Evolutionary conservation across 1,140 invertebrate species (phyloP).

Genomic region (Caerostris darwini): DNA sequence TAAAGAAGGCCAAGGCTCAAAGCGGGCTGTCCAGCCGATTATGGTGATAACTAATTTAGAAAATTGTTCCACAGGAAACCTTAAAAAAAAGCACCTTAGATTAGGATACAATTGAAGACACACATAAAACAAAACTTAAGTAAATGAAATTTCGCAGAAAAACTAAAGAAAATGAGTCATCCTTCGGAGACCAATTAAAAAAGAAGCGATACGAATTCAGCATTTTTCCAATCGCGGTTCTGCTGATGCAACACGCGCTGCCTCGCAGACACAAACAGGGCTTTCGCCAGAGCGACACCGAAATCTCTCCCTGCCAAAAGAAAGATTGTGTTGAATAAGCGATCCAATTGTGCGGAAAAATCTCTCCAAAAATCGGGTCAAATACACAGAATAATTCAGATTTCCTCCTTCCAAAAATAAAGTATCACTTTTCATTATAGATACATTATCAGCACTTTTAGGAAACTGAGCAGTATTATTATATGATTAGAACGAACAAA

Average conservation of each 20-base stretch:
- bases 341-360: conserved; percentile 20
- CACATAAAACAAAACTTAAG: no score
- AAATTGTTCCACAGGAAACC: no score
- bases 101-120: no score
- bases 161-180: neutral
- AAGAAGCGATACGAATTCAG: neutral
- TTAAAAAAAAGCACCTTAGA: no score
- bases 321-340: conserved; percentile 54
- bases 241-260: neutral
- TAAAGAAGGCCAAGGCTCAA: no score
- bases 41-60: no score
- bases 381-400: conserved; percentile 20
- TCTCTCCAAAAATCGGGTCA: neutral
- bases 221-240: neutral
- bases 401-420: conserved; percentile 14
- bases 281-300: neutral
- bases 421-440: conserved; percentile 65
- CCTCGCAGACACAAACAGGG: conserved; percentile 9
- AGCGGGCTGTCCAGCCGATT: no score
- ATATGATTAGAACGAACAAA: conserved; percentile 70
- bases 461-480: conserved; percentile 62
- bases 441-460: conserved; percentile 68
- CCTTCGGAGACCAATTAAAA: neutral
- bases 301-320: neutral
- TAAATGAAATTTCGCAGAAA: no score